These are phyloP conservation scores for Lagenorhynchus albirostris DNA, from an alignment of 2,113 vertebrate genomes.

Conservation along the genomic window DNA sequence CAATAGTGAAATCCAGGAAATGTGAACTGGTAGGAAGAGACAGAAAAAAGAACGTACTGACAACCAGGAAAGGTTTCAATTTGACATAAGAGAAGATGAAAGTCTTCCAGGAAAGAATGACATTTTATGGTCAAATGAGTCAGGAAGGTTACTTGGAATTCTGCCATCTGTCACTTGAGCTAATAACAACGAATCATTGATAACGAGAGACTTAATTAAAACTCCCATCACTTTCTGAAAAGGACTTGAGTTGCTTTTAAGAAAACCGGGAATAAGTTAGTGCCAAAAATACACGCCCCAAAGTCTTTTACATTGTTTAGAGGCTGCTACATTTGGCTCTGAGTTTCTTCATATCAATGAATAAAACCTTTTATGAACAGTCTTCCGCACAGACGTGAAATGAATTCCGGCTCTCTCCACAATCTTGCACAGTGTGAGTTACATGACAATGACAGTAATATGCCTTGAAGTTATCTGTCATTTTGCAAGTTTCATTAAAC, in stretches of 20 bases:
- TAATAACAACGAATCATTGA: background rate
- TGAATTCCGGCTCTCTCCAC: background rate
- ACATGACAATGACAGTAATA: background rate
- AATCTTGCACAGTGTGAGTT: background rate
- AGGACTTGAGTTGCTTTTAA: background rate
- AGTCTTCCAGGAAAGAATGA: background rate
- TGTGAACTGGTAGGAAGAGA: background rate
- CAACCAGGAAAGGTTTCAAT: background rate
- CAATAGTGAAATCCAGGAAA: rapidly evolving
- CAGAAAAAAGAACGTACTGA: background rate
- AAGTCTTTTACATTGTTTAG: background rate
- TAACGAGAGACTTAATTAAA: background rate
- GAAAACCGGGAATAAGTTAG: background rate
- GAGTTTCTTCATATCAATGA: background rate
- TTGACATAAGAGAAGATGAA: background rate
- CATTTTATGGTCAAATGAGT: background rate
- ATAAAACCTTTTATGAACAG: background rate
- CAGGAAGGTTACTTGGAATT: background rate
- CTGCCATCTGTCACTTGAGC: background rate
- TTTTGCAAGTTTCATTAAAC: background rate
- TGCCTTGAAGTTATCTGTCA: background rate
- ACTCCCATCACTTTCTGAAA: background rate
- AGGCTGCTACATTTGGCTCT: background rate
- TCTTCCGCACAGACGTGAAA: background rate
- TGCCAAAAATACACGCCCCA: background rate